Evolutionary conservation across 2,888 invertebrate genomes (phyloP), one percentile per base, ranked within the genome.

Genomic region (Bedellia somnulentella): DNA sequence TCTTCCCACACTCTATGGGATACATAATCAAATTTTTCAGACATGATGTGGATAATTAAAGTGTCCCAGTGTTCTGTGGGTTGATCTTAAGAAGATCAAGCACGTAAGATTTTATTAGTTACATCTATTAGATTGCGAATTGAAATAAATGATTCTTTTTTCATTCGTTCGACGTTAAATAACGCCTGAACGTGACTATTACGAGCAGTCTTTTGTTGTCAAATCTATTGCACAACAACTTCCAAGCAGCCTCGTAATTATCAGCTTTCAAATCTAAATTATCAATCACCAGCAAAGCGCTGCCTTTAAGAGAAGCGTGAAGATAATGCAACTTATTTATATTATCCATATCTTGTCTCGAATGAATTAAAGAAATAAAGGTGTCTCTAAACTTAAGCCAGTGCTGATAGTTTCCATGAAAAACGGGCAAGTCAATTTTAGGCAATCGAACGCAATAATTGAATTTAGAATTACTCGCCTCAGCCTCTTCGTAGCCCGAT

Each of bases 91-190:
- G 27, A 34, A 14, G 30, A 15, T 14, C 34, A 22, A 9, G 35
- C 36, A 9, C 39, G 24, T n/a, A 39, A 17, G 15, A 36, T 39
- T 35, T 40, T 41, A 39, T 35, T 43, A 29, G 28, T 39, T 3
- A 31, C 27, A 30, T 43, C 40, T 33, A 35, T 35, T 5, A 40
- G 24, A 15, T 24, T 35, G 24, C 38, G 27, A 5, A 40, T 14
- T 9, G 21, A 24, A 8, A 12, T 12, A 27, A 33, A 30, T 2
- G 31, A 38, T 26, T 35, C 38, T 4, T 27, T 35, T 15, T 18
- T 15, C 9, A 34, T 30, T 10, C 10, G 11, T 12, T 38, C 31
- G 4, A 35, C 16, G 9, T 32, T 34, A 23, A 40, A 40, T n/a
- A 40, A 26, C 5, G 35, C 35, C 10, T 32, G 22, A 1, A 40